Conservation (phyloP, 2,113 vertebrate species). For the Pholis gunnellus region DNA sequence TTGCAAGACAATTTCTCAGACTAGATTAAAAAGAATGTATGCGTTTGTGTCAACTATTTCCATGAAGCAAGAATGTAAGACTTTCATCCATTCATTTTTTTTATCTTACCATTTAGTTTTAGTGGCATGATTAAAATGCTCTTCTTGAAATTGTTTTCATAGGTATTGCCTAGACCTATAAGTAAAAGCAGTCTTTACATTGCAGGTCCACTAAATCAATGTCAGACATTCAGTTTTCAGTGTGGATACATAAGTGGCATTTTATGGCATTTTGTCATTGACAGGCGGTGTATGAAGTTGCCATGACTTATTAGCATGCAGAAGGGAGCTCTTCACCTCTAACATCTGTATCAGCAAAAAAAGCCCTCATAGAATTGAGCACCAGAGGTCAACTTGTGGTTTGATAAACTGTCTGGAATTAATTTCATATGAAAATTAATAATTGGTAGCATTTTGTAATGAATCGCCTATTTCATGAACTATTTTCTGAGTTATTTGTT, state of each 20-base stretch:
- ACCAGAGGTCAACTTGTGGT: conserved; percentile 42
- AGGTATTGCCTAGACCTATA: background rate
- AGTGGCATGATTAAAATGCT: background rate
- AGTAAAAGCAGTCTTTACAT: background rate
- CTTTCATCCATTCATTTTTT: background rate
- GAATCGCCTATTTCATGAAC: conserved; percentile 65
- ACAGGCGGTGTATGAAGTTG: background rate
- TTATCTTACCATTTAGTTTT: background rate
- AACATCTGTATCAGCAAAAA: conserved; percentile 52
- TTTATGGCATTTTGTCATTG: conserved; percentile 5
- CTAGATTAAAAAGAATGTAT: too few species aligned
- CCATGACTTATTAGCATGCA: conserved; percentile 49
- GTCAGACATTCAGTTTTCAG: background rate
- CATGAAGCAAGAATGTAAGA: background rate
- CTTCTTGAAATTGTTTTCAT: background rate
- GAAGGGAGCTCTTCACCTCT: conserved; percentile 24
- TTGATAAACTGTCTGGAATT: conserved; percentile 57
- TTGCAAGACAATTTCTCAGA: background rate
- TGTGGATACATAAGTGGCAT: background rate
- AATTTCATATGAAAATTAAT: conserved; percentile 66
- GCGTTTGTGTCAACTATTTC: background rate
- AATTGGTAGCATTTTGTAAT: conserved; percentile 72
- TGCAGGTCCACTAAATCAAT: background rate
- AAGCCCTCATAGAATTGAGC: conserved; percentile 41
- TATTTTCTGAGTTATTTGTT: conserved; percentile 77